Percentiles rank a stretch among this genome's conserved stretches.
These are phyloP conservation scores for Hirundichthys speculiger DNA, from an alignment of 2,113 vertebrate genomes.

Conservation along the genomic window DNA sequence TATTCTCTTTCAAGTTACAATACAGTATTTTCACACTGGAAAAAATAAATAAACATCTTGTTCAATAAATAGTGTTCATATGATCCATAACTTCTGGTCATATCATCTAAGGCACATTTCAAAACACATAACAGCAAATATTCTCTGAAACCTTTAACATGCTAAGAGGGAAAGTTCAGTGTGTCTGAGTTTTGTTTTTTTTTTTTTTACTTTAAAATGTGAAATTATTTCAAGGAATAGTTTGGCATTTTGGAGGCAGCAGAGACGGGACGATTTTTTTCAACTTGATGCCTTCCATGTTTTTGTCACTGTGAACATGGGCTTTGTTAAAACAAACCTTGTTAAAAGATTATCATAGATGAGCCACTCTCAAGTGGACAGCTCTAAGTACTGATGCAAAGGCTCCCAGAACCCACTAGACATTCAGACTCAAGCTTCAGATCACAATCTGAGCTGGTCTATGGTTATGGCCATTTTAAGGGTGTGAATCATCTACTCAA, in stretches of 20 bases:
- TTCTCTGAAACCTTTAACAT: conserved; percentile 18
- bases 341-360: not conserved
- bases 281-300: no score
- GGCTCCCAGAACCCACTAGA: not conserved
- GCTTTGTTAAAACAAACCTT: no score
- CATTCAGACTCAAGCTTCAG: not conserved
- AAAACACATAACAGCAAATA: conserved; percentile 40
- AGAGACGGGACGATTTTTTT: no score
- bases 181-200: not conserved
- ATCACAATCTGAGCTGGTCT: not conserved
- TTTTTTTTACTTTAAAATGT: conserved; percentile 2
- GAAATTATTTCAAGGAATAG: conserved; percentile 14
- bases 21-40: conserved; percentile 73
- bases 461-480: no score
- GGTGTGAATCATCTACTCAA: no score
- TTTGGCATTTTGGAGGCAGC: conserved; percentile 2
- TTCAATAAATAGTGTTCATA: conserved; percentile 82
- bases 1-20: conserved; percentile 71
- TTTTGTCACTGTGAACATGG: no score
- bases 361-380: not conserved
- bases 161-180: not conserved
- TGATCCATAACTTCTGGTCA: conserved; percentile 58
- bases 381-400: not conserved
- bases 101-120: conserved; percentile 51
- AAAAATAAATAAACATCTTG: conserved; percentile 81